A percentile compares a stretch with the other conserved stretches of the same genome.
These are phyloP conservation scores for Setophaga petechia DNA, from an alignment of 2,113 vertebrate species.

Conservation along the genomic window DNA sequence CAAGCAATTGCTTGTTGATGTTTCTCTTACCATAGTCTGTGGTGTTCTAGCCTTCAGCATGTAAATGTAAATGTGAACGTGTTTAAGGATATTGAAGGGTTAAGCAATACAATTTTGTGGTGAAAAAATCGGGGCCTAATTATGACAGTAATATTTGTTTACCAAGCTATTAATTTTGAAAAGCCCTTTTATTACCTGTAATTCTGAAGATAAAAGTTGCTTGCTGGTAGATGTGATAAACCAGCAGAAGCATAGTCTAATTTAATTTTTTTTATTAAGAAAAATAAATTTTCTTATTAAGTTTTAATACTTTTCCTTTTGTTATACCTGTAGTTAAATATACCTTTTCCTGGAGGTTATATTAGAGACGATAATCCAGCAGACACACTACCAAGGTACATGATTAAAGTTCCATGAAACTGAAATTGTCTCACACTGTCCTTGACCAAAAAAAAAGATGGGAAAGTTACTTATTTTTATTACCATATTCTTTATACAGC, in stretches of 20 bases:
- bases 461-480: neutral
- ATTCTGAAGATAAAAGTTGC: slow-evolving; percentile 16
- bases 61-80: neutral
- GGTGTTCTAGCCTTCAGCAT: neutral
- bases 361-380: neutral
- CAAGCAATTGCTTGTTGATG: neutral
- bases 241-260: neutral
- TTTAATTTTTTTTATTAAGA: neutral
- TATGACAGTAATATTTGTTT: neutral
- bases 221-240: neutral
- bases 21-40: neutral
- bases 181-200: slow-evolving; percentile 3
- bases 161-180: slow-evolving; percentile 33
- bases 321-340: neutral
- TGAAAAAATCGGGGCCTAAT: slow-evolving; percentile 6
- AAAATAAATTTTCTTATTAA: neutral
- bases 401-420: neutral
- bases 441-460: neutral
- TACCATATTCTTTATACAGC: neutral
- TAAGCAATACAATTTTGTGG: neutral
- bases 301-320: neutral
- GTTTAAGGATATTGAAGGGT: neutral
- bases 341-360: neutral
- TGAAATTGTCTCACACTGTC: neutral
- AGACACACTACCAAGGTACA: neutral